A percentile compares a stretch with the other conserved stretches of the same genome.
Conservation (phyloP, 2,888 invertebrate genomes). For the Lamellibrachia satsuma region DNA sequence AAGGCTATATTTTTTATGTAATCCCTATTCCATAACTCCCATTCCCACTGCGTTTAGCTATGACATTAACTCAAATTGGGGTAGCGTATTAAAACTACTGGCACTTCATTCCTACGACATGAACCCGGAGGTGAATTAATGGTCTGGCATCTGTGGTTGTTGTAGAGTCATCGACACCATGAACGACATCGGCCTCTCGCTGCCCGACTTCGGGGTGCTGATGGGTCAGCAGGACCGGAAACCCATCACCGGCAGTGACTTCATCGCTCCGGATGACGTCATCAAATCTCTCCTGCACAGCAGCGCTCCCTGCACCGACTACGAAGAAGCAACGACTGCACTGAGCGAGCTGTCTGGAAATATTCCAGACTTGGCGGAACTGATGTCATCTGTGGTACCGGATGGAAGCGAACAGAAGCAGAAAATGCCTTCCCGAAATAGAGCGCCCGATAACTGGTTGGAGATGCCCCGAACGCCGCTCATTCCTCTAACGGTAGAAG, state of each 20-base stretch:
- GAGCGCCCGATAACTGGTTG: not conserved
- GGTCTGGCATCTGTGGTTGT: not conserved
- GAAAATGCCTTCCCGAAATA: not conserved
- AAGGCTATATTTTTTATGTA: no score
- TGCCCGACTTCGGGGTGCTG: not conserved
- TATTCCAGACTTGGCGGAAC: not conserved
- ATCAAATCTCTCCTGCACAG: not conserved
- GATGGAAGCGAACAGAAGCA: not conserved
- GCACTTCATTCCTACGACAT: no score
- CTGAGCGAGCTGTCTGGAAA: not conserved
- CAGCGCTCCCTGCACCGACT: not conserved
- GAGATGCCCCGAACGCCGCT: not conserved
- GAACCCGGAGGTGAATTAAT: not conserved
- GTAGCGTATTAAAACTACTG: no score
- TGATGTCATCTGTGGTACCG: not conserved
- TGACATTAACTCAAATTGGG: no score
- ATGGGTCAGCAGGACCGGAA: not conserved
- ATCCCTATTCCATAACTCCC: no score
- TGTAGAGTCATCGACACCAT: not conserved
- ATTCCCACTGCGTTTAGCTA: no score
- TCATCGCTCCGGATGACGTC: not conserved
- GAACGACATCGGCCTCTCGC: not conserved
- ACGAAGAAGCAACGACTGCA: not conserved
- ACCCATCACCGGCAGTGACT: not conserved
- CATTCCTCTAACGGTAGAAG: not conserved